Percentiles rank a stretch among this genome's conserved stretches.
Evolutionary conservation across 2,797 vertebrate genomes (phyloP).

Genomic region (Microchirus variegatus): DNA sequence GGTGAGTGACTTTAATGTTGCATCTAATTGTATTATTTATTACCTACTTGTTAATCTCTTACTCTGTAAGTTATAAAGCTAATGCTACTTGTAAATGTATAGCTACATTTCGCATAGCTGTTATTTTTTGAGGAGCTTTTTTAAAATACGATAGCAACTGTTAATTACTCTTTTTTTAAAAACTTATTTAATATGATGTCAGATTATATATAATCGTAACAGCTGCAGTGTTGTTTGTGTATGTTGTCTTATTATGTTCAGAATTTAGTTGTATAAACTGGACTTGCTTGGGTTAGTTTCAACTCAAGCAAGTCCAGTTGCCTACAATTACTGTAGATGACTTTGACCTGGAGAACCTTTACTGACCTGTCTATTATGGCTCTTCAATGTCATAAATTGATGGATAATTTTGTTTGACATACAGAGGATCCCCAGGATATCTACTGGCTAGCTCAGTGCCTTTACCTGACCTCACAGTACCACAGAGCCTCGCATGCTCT

Average conservation of each 20-base stretch:
- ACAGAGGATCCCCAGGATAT: slow-evolving; percentile 97
- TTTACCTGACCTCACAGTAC: slow-evolving; percentile 97
- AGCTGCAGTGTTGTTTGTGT: too few species aligned
- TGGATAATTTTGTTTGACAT: slow-evolving; percentile 1
- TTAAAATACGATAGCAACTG: background rate
- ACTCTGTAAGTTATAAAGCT: too few species aligned
- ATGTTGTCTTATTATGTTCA: too few species aligned
- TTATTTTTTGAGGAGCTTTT: background rate
- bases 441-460: slow-evolving; percentile 98
- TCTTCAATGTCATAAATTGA: background rate
- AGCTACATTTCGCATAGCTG: background rate
- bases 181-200: background rate
- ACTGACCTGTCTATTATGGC: background rate
- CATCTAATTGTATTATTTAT: background rate
- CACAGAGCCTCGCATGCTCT: slow-evolving; percentile 97
- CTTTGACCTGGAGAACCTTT: background rate
- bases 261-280: too few species aligned
- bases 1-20: slow-evolving; percentile 82
- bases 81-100: too few species aligned
- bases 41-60: background rate
- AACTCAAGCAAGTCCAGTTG: too few species aligned
- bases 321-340: too few species aligned
- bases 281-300: too few species aligned
- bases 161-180: background rate
- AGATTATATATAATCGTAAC: too few species aligned